Base-by-base conservation (phyloP, 2,888 invertebrate species). In the Lepidochitona cinerea region DNA sequence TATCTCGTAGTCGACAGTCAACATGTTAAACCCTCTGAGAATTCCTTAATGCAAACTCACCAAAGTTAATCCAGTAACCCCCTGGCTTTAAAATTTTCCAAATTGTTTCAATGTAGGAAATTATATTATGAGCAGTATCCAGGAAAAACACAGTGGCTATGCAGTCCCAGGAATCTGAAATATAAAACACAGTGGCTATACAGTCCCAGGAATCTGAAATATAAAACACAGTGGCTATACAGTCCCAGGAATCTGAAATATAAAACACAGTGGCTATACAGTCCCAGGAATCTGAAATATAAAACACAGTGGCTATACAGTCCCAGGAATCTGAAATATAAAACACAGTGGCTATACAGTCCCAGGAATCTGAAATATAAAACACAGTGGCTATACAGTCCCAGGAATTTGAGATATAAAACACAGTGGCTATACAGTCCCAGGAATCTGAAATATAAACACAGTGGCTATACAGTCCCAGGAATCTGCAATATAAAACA, bases 131-230 rank as follows among this genome's bases (percentile, higher is more conserved):
- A 0, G 98, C 98, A 86, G 99, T 99, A 91, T 99, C 99, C 72
- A 99, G 96, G 91, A 99, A 99, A 92, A 99, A 99, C 83, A 98
- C 98, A 0, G 98, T 97, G 0, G 96, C 96, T 0, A 99, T 94
- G 88, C 96, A 97, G 87, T 97, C 94, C 95, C 97, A 98, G 69
- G 94, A 93, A 76, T 94, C 93, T 59, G 92, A 35, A 86, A 78
- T 26, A 52, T 23, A 54, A 36, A 12, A 70, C 73, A 2, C 18
- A 23, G 7, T n/a, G 23, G 23, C 1, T 49, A 49, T 2, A 23
- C 23, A 23, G 49, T 1, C 18, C 3, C 18, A n/a, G 49, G 3
- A 49, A 23, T 5, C 49, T n/a, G 2, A 2, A 49, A n/a, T n/a
- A n/a, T n/a, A n/a, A 49, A 2, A 49, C 49, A 2, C 7, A 5